Evolutionary conservation across 2,888 invertebrate species (phyloP), one percentile per base, ranked within the genome.

Genomic region (Aphidoletes aphidimyza): DNA sequence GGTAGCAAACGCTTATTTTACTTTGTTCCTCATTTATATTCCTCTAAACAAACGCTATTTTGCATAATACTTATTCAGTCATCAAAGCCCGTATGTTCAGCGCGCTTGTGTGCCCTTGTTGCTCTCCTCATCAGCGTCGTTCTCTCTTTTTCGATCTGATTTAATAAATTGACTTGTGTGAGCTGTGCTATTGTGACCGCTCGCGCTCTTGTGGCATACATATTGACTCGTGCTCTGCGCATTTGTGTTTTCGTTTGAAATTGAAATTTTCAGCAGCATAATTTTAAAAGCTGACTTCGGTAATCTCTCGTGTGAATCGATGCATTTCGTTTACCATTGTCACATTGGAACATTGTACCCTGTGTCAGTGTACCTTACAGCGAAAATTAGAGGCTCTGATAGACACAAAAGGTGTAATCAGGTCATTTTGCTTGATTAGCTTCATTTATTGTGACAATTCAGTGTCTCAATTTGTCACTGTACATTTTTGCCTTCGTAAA

Each of bases 381-480:
- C n/a, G 54, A 22, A 54, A 54, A 54, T 54, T 54, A 54, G 22
- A 54, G 54, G 22, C 54, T 69, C n/a, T n/a, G n/a, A n/a, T n/a
- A n/a, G 69, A 34, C 69, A 69, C 69, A 69, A 69, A 69, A 69
- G 69, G 69, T 69, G 69, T 69, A 69, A 69, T 69, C 69, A 69
- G 69, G 69, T 69, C 69, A 69, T 69, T 30, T 69, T 69, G 69
- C 69, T 69, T 69, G 69, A 69, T 69, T 69, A 30, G 69, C 11
- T 69, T 69, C 69, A 30, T 69, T 69, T 69, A 69, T 69, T 69
- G 26, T 69, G 30, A 69, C 69, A 30, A 69, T 69, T 17, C 69
- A n/a, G 69, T 69, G 30, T 69, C 14, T 69, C 30, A 69, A 69
- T 69, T 69, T 69, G 69, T 69, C 69, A 30, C n/a, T 69, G 69